Base-by-base conservation (phyloP, 2,888 invertebrate genomes). In the Morpho achilles region DNA sequence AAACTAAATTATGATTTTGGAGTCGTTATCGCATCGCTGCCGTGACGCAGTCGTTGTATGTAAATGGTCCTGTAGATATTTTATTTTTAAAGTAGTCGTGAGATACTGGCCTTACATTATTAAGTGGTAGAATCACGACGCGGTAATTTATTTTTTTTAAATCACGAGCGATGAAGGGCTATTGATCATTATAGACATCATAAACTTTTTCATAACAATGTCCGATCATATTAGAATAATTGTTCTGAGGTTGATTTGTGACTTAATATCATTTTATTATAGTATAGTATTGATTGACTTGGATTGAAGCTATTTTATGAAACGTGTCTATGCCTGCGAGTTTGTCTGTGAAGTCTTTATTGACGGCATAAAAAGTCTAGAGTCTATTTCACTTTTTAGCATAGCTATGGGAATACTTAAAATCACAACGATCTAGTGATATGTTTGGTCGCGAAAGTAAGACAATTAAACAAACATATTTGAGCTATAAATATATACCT, bases 121-220 rank as follows among this genome's bases (percentile, higher is more conserved):
- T 87, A 87, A 87, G 87, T 86, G 85, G 87, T 86, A 80, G 84
- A 85, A 85, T 84, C 87, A 86, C 85, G 85, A 81, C 66, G 76
- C 68, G 64, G 75, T 84, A 75, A 79, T 82, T 82, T 54, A 76
- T 70, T 76, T 83, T 80, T 80, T 84, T 81, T 79, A 65, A 72
- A 76, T 81, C 82, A 81, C 84, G 81, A 79, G 66, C 79, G 79
- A 82, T 79, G 82, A 82, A 82, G 81, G 81, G 83, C 79, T 82
- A 84, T 82, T 82, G 81, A 82, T 86, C 82, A 87, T 87, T 84
- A 85, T 82, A 80, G 77, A 80, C 82, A 84, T 84, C 82, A 80
- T 77, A 82, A 56, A 47, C 77, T 80, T 82, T 70, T 80, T 72
- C 63, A 66, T 63, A 72, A 74, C 73, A 80, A 76, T 73, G 72